Evolutionary conservation across 1,140 invertebrate genomes (phyloP).

Genomic region (Vanessa tameamea): DNA sequence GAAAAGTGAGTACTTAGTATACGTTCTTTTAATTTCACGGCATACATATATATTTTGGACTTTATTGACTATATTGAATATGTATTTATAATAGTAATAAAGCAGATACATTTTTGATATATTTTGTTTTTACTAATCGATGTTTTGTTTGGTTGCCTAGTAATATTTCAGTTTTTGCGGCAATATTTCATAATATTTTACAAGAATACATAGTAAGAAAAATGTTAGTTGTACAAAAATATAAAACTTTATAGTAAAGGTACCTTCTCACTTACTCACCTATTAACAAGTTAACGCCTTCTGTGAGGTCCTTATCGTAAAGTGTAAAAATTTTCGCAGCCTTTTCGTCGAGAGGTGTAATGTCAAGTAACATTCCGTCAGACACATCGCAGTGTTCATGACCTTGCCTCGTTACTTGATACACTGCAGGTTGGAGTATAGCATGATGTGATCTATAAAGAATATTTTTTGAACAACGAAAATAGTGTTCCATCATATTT

Average conservation of each 20-base stretch:
- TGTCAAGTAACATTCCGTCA: constrained; percentile 84
- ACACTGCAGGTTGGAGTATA: constrained; percentile 81
- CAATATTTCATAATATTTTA: background rate
- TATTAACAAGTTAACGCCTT: constrained; percentile 86
- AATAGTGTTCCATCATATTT: no score
- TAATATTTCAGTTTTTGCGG: no score
- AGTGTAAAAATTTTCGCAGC: constrained; percentile 84
- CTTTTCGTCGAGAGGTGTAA: constrained; percentile 83
- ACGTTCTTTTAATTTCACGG: no score
- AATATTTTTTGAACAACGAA: constrained; percentile 9
- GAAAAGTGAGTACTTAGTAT: no score
- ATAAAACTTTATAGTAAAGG: no score
- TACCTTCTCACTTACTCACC: constrained; percentile 63
- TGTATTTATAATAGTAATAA: no score
- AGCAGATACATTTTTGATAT: no score
- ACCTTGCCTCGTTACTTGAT: constrained; percentile 84
- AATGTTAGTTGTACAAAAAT: background rate
- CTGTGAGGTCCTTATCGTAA: constrained; percentile 86
- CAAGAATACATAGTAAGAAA: background rate
- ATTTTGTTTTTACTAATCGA: no score
- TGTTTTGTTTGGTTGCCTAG: no score
- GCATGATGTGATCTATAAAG: constrained; percentile 72
- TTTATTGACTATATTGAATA: no score
- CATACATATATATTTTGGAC: no score
- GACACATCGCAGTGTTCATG: constrained; percentile 85